Conservation (phyloP, 2,888 invertebrate species). For the Odontocerum albicorne region DNA sequence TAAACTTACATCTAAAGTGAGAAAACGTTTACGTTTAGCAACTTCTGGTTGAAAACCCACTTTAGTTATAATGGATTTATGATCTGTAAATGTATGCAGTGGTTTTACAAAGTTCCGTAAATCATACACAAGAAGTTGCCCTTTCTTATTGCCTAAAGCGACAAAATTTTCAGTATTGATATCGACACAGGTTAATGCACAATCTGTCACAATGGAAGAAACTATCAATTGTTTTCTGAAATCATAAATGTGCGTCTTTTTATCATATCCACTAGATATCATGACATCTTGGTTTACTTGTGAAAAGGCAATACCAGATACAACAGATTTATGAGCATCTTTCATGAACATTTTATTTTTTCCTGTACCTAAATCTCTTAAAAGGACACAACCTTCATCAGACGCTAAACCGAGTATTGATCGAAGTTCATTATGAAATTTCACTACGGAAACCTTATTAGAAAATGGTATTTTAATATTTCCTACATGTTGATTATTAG, state of each 20-base stretch:
- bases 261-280: constrained; percentile 59
- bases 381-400: constrained; percentile 54
- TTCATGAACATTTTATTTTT: constrained; percentile 54
- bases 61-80: constrained; percentile 53
- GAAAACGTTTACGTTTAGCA: constrained; percentile 42
- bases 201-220: constrained; percentile 48
- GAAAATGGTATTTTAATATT: constrained; percentile 51
- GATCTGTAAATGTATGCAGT: constrained; percentile 52
- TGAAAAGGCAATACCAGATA: constrained; percentile 60
- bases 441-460: constrained; percentile 53
- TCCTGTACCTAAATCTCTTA: constrained; percentile 51
- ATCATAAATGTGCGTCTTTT: constrained; percentile 60
- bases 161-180: constrained; percentile 53
- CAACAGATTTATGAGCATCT: constrained; percentile 58
- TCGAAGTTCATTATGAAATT: constrained; percentile 53
- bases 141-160: constrained; percentile 59
- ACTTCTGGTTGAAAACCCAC: constrained; percentile 52
- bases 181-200: constrained; percentile 49
- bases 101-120: constrained; percentile 55
- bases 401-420: constrained; percentile 53
- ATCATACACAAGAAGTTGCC: constrained; percentile 58
- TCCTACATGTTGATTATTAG: constrained; percentile 52
- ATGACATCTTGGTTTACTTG: constrained; percentile 58
- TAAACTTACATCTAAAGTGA: constrained; percentile 48
- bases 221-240: constrained; percentile 52